Evolutionary conservation across 2,888 invertebrate genomes (phyloP), one percentile per base, ranked within the genome.

Genomic region (Girardia tigrina): DNA sequence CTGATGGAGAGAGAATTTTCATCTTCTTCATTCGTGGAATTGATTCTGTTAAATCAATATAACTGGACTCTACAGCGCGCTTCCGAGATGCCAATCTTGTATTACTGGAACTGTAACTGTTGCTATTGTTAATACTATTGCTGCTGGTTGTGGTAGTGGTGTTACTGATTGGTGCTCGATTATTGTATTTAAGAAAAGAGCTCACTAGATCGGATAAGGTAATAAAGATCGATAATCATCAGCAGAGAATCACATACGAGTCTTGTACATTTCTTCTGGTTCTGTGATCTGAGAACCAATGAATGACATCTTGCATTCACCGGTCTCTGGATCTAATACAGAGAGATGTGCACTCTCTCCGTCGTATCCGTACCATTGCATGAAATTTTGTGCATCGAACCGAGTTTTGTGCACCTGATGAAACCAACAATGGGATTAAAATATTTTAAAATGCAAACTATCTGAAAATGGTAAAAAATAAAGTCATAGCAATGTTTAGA

Each of bases 11-110:
- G 23, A 56, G 56, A n/a, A 56, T 56, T 56, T 56, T 56, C 56
- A 56, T 56, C 23, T 56, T 56, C 23, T 56, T 56, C 56, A 56
- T 56, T 56, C 56, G n/a, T 56, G 56, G 56, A 12, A 56, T 56
- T 4, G 56, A 56, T n/a, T 56, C 56, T 6, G 56, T 56, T 23
- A 56, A 56, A 56, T 56, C 56, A 20, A 56, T 56, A 56, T 23
- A 56, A n/a, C 23, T 16, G n/a, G 4, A 56, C n/a, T 56, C 56
- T 6, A n/a, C 23, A n/a, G n/a, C 56, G 23, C 56, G n/a, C 6
- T n/a, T 56, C 8, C 8, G 36, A 12, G 16, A 12, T 36, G 2
- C 2, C n/a, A 2, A 6, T 6, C 56, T n/a, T 2, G 4, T 56
- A 56, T n/a, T 4, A 56, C 8, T 12, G 56, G 8, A 20, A 36